Evolutionary conservation across 2,113 vertebrate genomes (phyloP).

Genomic region (Chamaea fasciata): DNA sequence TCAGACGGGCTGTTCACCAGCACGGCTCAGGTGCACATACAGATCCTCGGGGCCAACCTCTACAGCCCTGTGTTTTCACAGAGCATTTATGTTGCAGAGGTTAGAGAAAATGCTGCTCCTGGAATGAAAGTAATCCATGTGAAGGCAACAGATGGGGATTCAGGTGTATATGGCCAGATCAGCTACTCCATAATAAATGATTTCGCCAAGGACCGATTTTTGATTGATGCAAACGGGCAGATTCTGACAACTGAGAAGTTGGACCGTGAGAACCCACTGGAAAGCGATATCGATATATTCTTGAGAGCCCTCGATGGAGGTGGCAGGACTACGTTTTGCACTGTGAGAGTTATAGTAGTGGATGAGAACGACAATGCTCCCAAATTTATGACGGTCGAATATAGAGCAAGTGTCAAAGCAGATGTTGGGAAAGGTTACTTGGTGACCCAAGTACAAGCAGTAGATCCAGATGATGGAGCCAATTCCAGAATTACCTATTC

Average conservation of each 20-base stretch:
- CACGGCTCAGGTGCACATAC: conserved; percentile 92
- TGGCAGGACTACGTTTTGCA: conserved; percentile 85
- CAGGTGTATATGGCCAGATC: conserved; percentile 83
- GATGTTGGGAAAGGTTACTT: conserved; percentile 86
- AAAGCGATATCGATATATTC: conserved; percentile 80
- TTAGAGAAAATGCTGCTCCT: conserved; percentile 85
- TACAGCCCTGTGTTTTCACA: conserved; percentile 88
- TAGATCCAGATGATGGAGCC: conserved; percentile 85
- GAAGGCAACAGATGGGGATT: conserved; percentile 88
- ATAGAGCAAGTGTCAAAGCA: conserved; percentile 88
- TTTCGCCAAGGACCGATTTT: conserved; percentile 86
- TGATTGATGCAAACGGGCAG: conserved; percentile 85
- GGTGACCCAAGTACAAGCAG: conserved; percentile 90
- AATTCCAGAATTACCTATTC: conserved; percentile 93
- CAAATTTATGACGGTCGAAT: conserved; percentile 83
- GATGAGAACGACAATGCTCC: conserved; percentile 96
- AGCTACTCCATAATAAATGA: conserved; percentile 89
- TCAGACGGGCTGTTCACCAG: conserved; percentile 94
- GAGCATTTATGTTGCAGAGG: conserved; percentile 84
- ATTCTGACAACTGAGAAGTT: conserved; percentile 87
- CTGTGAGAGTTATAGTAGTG: conserved; percentile 83
- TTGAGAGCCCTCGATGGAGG: conserved; percentile 87
- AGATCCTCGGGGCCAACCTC: conserved; percentile 86
- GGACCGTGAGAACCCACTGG: conserved; percentile 84
- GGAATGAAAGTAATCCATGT: conserved; percentile 87